Conservation (phyloP, 2,113 vertebrate genomes). For the Pandion haliaetus region DNA sequence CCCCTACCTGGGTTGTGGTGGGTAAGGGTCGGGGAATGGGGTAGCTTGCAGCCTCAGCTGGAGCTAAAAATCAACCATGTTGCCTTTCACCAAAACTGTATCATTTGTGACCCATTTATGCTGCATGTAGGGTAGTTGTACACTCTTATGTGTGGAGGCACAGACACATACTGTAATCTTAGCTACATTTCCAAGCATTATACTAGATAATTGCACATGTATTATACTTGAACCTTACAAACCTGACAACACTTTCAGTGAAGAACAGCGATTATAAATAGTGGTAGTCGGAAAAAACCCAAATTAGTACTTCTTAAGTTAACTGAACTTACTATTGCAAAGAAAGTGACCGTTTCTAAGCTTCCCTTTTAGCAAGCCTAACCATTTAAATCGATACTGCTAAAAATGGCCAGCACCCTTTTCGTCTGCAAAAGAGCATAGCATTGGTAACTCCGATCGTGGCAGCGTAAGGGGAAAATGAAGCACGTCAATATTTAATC, state of each 20-base stretch:
- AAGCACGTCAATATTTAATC: background rate
- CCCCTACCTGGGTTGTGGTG: background rate
- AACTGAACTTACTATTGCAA: background rate
- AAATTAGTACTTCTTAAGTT: background rate
- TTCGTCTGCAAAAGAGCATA: rapidly evolving
- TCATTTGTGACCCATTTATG: background rate
- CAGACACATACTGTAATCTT: background rate
- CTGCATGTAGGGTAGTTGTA: background rate
- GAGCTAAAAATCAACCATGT: rapidly evolving
- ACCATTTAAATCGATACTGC: background rate
- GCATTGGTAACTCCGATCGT: background rate
- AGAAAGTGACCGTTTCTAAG: background rate
- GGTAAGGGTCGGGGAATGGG: background rate
- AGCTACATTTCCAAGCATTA: background rate
- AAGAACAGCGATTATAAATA: background rate
- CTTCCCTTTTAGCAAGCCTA: background rate
- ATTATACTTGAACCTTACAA: background rate
- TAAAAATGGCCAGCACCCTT: background rate
- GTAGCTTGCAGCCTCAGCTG: background rate
- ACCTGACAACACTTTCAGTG: background rate
- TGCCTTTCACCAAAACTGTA: background rate
- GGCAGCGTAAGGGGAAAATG: background rate
- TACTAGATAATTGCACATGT: background rate
- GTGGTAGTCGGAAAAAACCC: background rate
- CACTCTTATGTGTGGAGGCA: background rate